Evolutionary conservation across 1,140 invertebrate species (phyloP), one percentile per base, ranked within the genome.

Genomic region (Drosophila carrolli): DNA sequence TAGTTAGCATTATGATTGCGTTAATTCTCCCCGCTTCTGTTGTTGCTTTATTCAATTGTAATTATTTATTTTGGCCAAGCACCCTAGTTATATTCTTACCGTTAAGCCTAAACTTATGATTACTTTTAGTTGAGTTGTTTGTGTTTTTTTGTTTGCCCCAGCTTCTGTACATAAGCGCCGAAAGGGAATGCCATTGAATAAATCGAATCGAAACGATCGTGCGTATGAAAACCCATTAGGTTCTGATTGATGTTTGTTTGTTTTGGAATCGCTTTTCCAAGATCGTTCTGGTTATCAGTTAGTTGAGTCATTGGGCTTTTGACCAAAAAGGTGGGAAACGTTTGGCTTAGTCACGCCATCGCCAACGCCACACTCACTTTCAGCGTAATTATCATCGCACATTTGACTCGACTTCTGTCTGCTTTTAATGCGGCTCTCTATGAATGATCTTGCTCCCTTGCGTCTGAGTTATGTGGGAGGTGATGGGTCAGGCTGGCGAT

Each of bases 171-270:
- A 82, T 88, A 88, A 51, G 75, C 75, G 78, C 40, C 23, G 46
- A 29, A 55, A 74, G 48, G 47, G 73, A 77, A 77, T 57, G 82
- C 82, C 82, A 86, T 86, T 86, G 83, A 86, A 86, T 86, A 86
- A 86, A 86, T 78, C 47, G 55, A 81, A 50, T 13, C 50, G 44
- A 72, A 62, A 19, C 43, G 66, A 63, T 63, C 46, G 16, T 46
- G 16, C 16, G 27, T 40, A 37, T 47, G 43, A 27, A 38, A 38
- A 13, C 8, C 13, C 16, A 67, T 66, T 65, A 43, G n/a, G 37
- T 51, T 67, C 23, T 66, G 50, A 56, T 70, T 57, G 65, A 71
- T 57, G 65, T 55, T 47, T 23, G 16, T 55, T 43, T 43, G 23
- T n/a, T 19, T 13, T 6, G 14, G 37, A 35, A 47, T 32, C 23